Percentiles rank a stretch among this genome's conserved stretches.
phyloP scores from a whole-genome alignment of 2,113 vertebrate genomes.

The Pterocles gutturalis region DNA sequence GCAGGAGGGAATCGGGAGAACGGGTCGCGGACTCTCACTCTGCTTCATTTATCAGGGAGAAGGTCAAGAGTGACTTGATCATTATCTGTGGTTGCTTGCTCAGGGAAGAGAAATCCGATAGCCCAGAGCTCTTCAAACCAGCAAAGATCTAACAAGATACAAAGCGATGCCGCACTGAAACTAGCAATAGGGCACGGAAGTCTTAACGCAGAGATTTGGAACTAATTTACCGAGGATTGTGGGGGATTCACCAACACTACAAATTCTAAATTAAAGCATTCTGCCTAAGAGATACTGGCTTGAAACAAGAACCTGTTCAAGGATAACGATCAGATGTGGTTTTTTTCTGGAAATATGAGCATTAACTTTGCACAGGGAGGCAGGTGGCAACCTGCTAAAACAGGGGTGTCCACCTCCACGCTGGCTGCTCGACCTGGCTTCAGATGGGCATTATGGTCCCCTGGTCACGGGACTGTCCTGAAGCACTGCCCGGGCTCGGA shows the following conservation, averaged over 20 bases:
- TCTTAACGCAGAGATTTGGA: not conserved
- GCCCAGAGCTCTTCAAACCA: slow-evolving; percentile 5
- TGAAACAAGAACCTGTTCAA: not conserved
- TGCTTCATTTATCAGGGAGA: not conserved
- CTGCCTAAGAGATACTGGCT: not conserved
- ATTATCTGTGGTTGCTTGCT: slow-evolving; percentile 20
- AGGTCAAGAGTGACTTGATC: slow-evolving; percentile 46
- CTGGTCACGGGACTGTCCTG: not conserved
- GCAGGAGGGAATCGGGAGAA: not conserved
- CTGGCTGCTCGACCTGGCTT: not conserved
- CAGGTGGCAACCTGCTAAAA: not conserved
- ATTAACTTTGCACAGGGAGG: too few species aligned
- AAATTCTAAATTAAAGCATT: not conserved
- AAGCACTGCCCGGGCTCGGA: not conserved
- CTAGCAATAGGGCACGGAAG: not conserved
- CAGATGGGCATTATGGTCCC: not conserved
- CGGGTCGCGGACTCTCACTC: fast-evolving
- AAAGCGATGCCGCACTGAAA: not conserved
- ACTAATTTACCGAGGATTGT: slow-evolving; percentile 20
- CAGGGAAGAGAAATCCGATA: not conserved
- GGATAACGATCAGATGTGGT: fast-evolving
- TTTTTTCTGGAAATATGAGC: not conserved
- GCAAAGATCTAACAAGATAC: slow-evolving; percentile 11
- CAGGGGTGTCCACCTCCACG: not conserved
- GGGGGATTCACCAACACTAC: slow-evolving; percentile 12